phyloP scores from a whole-genome alignment of 1,140 invertebrate genomes.

The Phocides pigmalion region DNA sequence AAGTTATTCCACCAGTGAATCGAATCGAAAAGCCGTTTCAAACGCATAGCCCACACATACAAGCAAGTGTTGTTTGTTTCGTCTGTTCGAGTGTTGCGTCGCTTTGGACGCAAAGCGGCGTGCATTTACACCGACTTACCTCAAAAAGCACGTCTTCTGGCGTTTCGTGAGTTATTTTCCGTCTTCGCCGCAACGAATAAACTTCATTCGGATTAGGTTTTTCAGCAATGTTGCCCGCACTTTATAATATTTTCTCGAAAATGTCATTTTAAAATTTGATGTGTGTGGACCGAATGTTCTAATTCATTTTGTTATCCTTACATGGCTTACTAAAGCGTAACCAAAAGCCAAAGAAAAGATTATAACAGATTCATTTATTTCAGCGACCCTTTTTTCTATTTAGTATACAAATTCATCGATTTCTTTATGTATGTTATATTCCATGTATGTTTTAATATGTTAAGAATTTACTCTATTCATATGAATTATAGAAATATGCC shows the following conservation, averaged over 20 bases:
- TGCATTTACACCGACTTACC: constrained; percentile 14
- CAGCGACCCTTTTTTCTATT: too few relatives aligned
- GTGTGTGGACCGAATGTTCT: too few relatives aligned
- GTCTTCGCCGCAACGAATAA: constrained; percentile 1
- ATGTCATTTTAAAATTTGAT: not conserved
- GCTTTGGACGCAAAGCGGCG: constrained; percentile 8
- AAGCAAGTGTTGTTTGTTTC: constrained; percentile 13
- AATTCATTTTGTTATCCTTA: too few relatives aligned
- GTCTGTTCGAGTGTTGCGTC: constrained; percentile 14
- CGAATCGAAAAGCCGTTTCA: not conserved
- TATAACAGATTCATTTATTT: too few relatives aligned
- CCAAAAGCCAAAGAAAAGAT: too few relatives aligned
- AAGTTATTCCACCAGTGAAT: not conserved
- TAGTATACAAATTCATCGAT: too few relatives aligned
- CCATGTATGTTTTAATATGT: too few relatives aligned
- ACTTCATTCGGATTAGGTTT: not conserved
- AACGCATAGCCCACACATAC: not conserved
- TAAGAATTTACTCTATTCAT: too few relatives aligned
- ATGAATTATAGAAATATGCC: too few relatives aligned
- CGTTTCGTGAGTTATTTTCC: constrained; percentile 12
- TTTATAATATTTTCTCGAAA: not conserved
- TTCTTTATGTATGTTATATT: too few relatives aligned
- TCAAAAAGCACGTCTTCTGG: constrained; percentile 7
- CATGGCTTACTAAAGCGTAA: too few relatives aligned
- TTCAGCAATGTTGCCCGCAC: not conserved